These are phyloP conservation scores for Dinomys branickii DNA, from an alignment of 2,113 vertebrate species.

Conservation along the genomic window DNA sequence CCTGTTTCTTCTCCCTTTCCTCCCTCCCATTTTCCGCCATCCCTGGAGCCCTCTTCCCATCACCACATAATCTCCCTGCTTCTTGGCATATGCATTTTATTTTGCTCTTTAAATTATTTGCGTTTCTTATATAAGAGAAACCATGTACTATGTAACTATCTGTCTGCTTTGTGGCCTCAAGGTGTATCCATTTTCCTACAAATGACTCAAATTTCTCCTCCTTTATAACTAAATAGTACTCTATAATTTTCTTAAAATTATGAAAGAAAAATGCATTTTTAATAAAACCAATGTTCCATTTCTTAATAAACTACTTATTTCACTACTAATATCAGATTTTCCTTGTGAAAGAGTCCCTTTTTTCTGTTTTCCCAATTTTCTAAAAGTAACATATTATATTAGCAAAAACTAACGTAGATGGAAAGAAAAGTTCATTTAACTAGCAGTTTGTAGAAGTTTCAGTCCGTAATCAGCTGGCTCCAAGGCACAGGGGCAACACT, in stretches of 20 bases:
- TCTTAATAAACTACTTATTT: conserved; percentile 23
- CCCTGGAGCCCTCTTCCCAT: not conserved
- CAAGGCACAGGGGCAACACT: too few relatives aligned
- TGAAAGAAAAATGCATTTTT: not conserved
- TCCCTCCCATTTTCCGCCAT: not conserved
- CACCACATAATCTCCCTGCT: not conserved
- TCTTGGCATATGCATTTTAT: not conserved
- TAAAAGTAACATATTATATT: not conserved
- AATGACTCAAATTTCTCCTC: not conserved
- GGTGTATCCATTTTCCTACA: not conserved
- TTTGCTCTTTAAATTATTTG: not conserved
- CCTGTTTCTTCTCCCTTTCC: not conserved
- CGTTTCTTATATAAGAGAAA: not conserved
- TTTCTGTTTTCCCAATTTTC: not conserved
- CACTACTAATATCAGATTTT: not conserved
- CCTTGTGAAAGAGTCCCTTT: not conserved
- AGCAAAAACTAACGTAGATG: not conserved
- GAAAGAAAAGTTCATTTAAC: too few relatives aligned
- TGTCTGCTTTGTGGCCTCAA: not conserved
- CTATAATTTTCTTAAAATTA: conserved; percentile 40
- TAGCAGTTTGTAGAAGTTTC: too few relatives aligned
- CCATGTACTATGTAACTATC: not conserved
- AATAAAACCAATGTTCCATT: not conserved
- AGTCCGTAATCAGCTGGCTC: too few relatives aligned
- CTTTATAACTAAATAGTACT: not conserved